These are phyloP conservation scores for Coccyzus lansbergi DNA, from an alignment of 2,797 vertebrate species.

Conservation along the genomic window DNA sequence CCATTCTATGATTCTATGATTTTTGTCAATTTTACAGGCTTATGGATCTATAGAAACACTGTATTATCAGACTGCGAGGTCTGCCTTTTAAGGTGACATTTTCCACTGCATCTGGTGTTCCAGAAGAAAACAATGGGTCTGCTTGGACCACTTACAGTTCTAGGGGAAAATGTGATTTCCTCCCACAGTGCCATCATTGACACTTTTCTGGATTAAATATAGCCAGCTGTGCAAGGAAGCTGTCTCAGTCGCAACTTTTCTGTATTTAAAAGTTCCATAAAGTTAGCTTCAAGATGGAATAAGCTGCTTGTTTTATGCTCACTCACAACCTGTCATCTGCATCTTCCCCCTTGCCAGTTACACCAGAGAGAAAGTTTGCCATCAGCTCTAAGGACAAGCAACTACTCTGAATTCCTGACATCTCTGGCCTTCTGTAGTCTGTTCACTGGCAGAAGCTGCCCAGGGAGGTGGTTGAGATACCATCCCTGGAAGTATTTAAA, in stretches of 20 bases:
- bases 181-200: background rate
- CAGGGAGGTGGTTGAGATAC: no score
- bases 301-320: background rate
- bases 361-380: background rate
- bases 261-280: conserved; percentile 28
- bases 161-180: conserved; percentile 24
- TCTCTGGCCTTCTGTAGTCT: background rate
- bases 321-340: background rate
- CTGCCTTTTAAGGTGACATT: background rate
- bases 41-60: background rate
- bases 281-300: background rate
- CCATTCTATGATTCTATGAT: background rate
- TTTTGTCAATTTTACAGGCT: conserved; percentile 33
- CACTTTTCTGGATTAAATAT: conserved; percentile 55
- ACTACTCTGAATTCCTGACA: background rate
- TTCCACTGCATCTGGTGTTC: background rate
- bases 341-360: background rate
- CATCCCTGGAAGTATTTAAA: no score
- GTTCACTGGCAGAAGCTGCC: no score
- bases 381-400: background rate
- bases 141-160: background rate
- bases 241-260: background rate
- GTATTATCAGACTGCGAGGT: background rate
- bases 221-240: background rate
- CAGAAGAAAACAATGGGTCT: background rate